phyloP scores from a whole-genome alignment of 2,113 vertebrate genomes.

The Pachycephala philippinensis region DNA sequence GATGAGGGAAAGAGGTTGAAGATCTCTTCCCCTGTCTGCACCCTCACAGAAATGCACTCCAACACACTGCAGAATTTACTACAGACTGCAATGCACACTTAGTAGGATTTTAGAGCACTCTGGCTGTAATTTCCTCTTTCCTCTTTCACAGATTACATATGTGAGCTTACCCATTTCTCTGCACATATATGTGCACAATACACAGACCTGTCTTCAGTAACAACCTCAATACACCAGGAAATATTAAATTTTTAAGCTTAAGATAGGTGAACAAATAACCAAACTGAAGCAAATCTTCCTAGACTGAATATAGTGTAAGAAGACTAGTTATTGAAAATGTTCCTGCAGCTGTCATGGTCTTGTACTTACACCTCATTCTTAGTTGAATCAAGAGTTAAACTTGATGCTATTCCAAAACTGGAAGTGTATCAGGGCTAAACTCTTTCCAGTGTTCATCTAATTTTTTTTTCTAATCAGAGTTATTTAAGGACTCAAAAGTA shows the following conservation, averaged over 20 bases:
- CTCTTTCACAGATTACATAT: not conserved
- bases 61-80: not conserved
- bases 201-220: not conserved
- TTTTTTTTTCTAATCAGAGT: not conserved
- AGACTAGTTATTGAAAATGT: not conserved
- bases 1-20: not conserved
- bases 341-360: not conserved
- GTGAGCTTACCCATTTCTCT: not conserved
- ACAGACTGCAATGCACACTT: not conserved
- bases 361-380: not conserved
- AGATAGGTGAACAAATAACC: not conserved
- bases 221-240: not conserved
- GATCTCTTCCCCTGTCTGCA: rapidly evolving
- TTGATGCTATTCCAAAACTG: not conserved
- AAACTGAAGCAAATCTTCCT: not conserved
- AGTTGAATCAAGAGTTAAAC: not conserved
- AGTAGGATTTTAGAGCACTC: not conserved
- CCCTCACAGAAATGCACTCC: not conserved
- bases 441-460: not conserved
- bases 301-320: not conserved
- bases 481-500: not conserved
- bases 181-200: not conserved
- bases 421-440: not conserved
- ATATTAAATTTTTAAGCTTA: not conserved
- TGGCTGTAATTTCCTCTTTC: not conserved